Base-by-base conservation (phyloP, 2,888 invertebrate genomes). In the Acanthococcus lagerstroemiae region DNA sequence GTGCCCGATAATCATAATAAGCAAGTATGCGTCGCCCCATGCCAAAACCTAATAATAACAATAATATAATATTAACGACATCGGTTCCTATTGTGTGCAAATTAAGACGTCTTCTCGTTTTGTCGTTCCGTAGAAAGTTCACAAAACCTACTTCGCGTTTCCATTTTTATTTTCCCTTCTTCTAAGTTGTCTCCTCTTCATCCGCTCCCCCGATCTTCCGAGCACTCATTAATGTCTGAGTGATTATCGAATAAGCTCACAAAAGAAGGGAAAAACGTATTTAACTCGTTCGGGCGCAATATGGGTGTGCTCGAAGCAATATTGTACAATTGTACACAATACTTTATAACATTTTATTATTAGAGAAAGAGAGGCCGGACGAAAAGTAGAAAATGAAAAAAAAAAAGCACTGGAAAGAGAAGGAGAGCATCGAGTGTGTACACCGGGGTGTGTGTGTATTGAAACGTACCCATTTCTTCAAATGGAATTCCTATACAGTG, bases 81-180 rank as follows among this genome's bases (percentile, higher is more conserved):
- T 58, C 58, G 58, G 58, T 58, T 46, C 46, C 58, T 48, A 63
- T 63, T 63, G 63, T 63, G 63, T 63, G 63, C 63, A 63, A 63
- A 63, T 63, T 63, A 63, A 63, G 63, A 63, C 54, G 63, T 54
- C 63, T 63, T 27, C 54, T 44, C 24, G 24, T 25, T 50, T 57
- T 22, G 56, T 21, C 27, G 24, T 25, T 58, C 25, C 58, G 50
- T 63, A 63, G 63, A 63, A 63, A 63, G 63, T 63, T 52, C 30
- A 63, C 63, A 37, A 63, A 63, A 63, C 63, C 54, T 63, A 54
- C 63, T 63, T 63, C 37, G 37, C 37, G 37, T 9, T 6, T 15
- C 37, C 37, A n/a, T 37, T 37, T 37, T n/a, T n/a, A 37, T 37
- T 37, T n/a, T n/a, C n/a, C n/a, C 37, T 37, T 37, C 37, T 37